Evolutionary conservation across 2,888 invertebrate species (phyloP).

Genomic region (Esperia sulphurella): DNA sequence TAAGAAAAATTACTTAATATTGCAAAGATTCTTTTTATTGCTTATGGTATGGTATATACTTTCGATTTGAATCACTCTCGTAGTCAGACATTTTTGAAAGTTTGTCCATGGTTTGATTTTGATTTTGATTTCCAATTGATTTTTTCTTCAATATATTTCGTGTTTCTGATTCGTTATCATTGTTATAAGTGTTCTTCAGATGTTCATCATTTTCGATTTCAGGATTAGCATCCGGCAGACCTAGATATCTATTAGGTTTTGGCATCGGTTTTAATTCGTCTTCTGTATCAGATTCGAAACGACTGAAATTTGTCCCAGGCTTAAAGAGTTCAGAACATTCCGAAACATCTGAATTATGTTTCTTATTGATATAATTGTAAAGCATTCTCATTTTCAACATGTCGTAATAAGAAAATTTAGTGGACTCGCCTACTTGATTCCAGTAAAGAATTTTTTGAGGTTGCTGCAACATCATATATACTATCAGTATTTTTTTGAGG

Average conservation of each 20-base stretch:
- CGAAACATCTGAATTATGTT: conserved; percentile 16
- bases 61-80: too few species aligned
- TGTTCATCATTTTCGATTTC: background rate
- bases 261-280: conserved; percentile 22
- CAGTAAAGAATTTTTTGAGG: background rate
- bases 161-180: too few species aligned
- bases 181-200: too few species aligned
- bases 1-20: too few species aligned
- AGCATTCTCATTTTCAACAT: conserved; percentile 8
- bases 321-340: conserved; percentile 45
- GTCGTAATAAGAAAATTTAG: background rate
- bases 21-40: too few species aligned
- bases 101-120: too few species aligned
- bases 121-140: too few species aligned
- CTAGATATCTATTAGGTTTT: conserved; percentile 39
- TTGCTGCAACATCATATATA: too few species aligned
- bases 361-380: conserved; percentile 7
- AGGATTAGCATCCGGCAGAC: conserved; percentile 11
- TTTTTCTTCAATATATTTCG: too few species aligned
- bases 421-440: conserved; percentile 15
- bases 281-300: conserved; percentile 9
- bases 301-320: conserved; percentile 27
- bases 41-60: too few species aligned
- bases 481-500: too few species aligned
- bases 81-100: too few species aligned